phyloP scores from a whole-genome alignment of 2,888 invertebrate species.

The Nasonia oneida region DNA sequence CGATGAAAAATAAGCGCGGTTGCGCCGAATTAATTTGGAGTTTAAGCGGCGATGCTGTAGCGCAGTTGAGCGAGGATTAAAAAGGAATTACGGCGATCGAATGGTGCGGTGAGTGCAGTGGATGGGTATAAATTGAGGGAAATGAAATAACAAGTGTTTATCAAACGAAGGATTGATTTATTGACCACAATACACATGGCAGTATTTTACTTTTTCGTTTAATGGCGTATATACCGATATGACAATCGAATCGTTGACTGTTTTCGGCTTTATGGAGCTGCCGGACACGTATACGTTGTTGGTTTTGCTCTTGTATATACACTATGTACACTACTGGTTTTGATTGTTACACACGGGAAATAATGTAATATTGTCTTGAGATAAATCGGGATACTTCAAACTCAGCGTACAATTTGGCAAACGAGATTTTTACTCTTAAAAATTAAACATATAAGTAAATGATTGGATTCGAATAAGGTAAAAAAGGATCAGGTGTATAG shows the following conservation, averaged over 20 bases:
- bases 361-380: too few relatives aligned
- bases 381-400: too few relatives aligned
- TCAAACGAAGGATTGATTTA: constrained; percentile 44
- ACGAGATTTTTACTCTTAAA: neutral
- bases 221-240: neutral
- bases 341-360: neutral
- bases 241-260: neutral
- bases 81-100: neutral
- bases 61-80: neutral
- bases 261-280: neutral
- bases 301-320: constrained; percentile 11
- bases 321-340: constrained; percentile 61
- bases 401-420: neutral
- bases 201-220: constrained; percentile 30
- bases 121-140: neutral
- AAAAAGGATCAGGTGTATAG: neutral
- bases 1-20: neutral
- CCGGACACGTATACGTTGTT: too few relatives aligned
- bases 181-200: constrained; percentile 42
- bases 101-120: too few relatives aligned
- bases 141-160: constrained; percentile 1
- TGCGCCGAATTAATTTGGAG: neutral
- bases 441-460: neutral
- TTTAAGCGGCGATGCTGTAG: neutral
- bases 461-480: neutral